These are phyloP conservation scores for Allygus modestus DNA, from an alignment of 2,888 invertebrate genomes.

Conservation along the genomic window DNA sequence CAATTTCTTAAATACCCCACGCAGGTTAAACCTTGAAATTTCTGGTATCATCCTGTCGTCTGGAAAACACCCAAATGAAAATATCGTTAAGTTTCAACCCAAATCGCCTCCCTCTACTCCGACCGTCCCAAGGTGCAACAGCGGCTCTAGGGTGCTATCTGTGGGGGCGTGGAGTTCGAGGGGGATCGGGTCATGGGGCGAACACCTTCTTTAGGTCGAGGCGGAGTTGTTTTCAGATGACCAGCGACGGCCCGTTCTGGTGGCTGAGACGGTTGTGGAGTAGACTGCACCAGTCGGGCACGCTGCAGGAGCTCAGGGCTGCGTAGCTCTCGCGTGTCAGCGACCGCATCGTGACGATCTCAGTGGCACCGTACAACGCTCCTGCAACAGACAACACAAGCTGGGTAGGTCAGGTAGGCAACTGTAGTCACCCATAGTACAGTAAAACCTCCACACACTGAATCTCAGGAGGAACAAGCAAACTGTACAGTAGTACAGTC, in stretches of 20 bases:
- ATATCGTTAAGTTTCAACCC: too few species aligned
- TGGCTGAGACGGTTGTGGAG: conserved; percentile 76
- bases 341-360: conserved; percentile 83
- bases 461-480: too few species aligned
- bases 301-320: conserved; percentile 77
- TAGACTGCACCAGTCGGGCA: conserved; percentile 90
- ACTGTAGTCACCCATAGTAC: too few species aligned
- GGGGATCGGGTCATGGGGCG: not conserved
- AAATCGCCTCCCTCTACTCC: too few species aligned
- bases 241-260: not conserved
- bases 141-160: not conserved
- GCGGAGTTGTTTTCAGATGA: conserved; percentile 49
- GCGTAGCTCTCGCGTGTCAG: conserved; percentile 86
- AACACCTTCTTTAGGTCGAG: conserved; percentile 50
- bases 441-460: too few species aligned
- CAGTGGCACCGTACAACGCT: conserved; percentile 87
- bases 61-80: too few species aligned
- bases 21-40: too few species aligned
- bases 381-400: conserved; percentile 75
- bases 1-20: too few species aligned
- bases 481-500: too few species aligned
- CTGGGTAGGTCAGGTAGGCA: too few species aligned
- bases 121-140: not conserved
- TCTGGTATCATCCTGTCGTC: too few species aligned
- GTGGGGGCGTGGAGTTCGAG: not conserved